A percentile compares a stretch with the other conserved stretches of the same genome.
Evolutionary conservation across 2,113 vertebrate species (phyloP).

Genomic region (Gobiocypris rarus): DNA sequence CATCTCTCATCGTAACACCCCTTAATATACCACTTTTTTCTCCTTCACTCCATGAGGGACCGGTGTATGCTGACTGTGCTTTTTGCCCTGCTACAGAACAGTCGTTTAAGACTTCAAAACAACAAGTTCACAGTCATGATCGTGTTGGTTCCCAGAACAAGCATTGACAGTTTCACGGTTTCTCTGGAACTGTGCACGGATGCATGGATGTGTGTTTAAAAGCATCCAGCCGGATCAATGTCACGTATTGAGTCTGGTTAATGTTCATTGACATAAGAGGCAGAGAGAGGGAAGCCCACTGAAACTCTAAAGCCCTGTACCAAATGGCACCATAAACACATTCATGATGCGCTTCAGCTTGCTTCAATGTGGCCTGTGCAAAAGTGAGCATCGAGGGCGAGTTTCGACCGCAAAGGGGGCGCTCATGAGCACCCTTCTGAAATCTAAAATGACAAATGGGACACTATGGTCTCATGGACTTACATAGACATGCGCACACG

Average conservation of each 20-base stretch:
- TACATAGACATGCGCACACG: too few species aligned
- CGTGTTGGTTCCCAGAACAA: background rate
- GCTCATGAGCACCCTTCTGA: too few species aligned
- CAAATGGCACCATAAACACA: too few species aligned
- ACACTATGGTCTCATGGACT: too few species aligned
- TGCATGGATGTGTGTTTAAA: constrained; percentile 15
- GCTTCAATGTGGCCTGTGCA: too few species aligned
- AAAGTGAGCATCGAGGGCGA: too few species aligned
- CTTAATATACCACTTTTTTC: background rate
- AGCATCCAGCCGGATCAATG: constrained; percentile 24
- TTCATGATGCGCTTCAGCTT: too few species aligned
- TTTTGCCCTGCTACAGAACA: background rate
- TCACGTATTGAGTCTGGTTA: constrained; percentile 17
- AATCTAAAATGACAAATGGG: too few species aligned
- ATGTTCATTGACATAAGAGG: background rate
- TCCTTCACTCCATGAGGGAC: background rate
- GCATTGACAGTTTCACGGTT: background rate
- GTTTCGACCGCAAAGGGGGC: too few species aligned
- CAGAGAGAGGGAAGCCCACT: background rate
- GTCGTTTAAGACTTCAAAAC: constrained; percentile 14
- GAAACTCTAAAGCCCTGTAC: background rate
- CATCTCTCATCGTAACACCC: background rate
- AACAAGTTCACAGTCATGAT: constrained; percentile 1
- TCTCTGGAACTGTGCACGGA: background rate
- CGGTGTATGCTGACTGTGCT: background rate